Evolutionary conservation across 2,888 invertebrate species (phyloP), one percentile per base, ranked within the genome.

Genomic region (Aleiodes leptofemur): DNA sequence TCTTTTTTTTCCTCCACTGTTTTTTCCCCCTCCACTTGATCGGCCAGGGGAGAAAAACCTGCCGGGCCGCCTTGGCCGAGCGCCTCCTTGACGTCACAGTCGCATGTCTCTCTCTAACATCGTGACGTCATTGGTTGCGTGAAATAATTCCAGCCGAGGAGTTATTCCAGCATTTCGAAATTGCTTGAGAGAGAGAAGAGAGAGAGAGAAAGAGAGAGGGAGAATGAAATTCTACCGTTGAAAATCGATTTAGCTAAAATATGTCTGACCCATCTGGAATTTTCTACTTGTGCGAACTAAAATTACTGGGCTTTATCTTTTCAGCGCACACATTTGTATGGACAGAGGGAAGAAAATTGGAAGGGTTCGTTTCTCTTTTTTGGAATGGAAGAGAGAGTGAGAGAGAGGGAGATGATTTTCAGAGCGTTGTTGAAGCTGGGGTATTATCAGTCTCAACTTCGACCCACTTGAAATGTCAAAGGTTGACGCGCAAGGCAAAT

Each of bases 391-490:
- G 23, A 14, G 53, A 14, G 7, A 14, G 53, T 7, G 34, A 34
- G 7, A 14, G 53, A 14, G 34, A 34, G 34, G 4, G 8, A 34
- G 34, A 34, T 4, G 43, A n/a, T 16, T 43, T 5, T 48, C 8
- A 64, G 64, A 43, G 16, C 2, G 43, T 13, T 6, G 43, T 61
- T 61, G 5, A 61, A 61, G 34, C 16, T 16, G 16, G 64, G 23
- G 48, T 48, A 48, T 23, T 64, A 64, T 43, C 64, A 64, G 48
- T 64, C 64, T 48, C 43, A n/a, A 16, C 64, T 64, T 64, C 43
- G 83, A 82, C 74, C 82, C 82, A 81, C 79, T 82, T 75, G 80
- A 86, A 86, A 86, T 86, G 86, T 86, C 86, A 86, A 86, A 86
- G 86, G 86, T 86, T 83, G 80, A 80, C 82, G 86, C 86, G 86